phyloP scores from a whole-genome alignment of 2,113 vertebrate genomes.

The Actenoides lindsayi region DNA sequence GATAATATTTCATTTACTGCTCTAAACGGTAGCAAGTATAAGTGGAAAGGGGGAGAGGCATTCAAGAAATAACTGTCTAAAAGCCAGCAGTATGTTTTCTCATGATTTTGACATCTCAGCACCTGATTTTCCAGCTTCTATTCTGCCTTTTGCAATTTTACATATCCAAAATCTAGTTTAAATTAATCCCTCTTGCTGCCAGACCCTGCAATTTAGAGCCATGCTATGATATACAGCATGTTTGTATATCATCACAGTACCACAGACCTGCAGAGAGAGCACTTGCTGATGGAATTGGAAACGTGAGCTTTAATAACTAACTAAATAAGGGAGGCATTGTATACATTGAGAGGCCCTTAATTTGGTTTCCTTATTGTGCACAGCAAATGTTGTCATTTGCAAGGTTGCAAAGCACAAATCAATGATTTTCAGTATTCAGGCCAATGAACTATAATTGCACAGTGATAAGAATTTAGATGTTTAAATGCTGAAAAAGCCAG shows the following conservation, averaged over 20 bases:
- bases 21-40: not conserved
- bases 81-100: not conserved
- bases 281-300: not conserved
- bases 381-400: not conserved
- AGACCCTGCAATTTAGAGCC: not conserved
- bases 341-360: not conserved
- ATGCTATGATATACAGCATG: fast-evolving
- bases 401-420: not conserved
- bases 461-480: not conserved
- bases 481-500: not conserved
- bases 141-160: not conserved
- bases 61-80: not conserved
- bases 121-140: not conserved
- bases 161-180: not conserved
- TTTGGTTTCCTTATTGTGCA: not conserved
- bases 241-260: not conserved
- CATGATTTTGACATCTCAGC: not conserved
- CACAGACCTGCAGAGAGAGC: not conserved
- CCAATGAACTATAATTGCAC: not conserved
- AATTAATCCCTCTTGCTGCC: not conserved
- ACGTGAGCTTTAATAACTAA: not conserved
- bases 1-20: not conserved
- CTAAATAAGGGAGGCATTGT: not conserved
- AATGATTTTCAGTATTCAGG: not conserved
- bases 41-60: not conserved